Conservation (phyloP, 2,888 invertebrate species). For the Apotomis capreana region DNA sequence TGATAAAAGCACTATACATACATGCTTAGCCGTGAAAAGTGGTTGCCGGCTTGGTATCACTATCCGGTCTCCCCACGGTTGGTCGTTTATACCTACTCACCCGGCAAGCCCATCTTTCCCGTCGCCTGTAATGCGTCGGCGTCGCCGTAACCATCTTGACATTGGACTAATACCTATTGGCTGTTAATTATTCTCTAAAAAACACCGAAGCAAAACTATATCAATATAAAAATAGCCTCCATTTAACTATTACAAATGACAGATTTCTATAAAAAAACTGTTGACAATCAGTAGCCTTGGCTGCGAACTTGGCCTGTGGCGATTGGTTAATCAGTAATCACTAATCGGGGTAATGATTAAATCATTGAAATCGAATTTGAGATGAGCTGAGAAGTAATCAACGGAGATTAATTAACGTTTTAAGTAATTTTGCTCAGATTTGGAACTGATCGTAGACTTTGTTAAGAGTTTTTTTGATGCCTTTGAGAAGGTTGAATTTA, state of each 20-base stretch:
- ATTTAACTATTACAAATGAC: constrained; percentile 20
- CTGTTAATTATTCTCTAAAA: neutral
- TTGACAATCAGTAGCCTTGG: constrained; percentile 65
- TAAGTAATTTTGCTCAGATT: constrained; percentile 4
- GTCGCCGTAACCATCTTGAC: too few relatives aligned
- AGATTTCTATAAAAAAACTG: constrained; percentile 47
- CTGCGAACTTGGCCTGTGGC: constrained; percentile 69
- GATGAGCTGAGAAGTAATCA: constrained; percentile 23
- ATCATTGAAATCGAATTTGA: constrained; percentile 21
- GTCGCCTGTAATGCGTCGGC: too few relatives aligned
- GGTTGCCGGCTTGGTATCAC: too few relatives aligned
- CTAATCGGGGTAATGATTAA: constrained; percentile 32
- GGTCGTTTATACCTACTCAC: too few relatives aligned
- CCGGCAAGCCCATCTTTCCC: too few relatives aligned
- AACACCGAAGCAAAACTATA: constrained; percentile 12
- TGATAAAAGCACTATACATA: too few relatives aligned
- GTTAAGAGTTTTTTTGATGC: constrained; percentile 36
- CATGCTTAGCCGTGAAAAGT: too few relatives aligned
- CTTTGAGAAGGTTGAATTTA: too few relatives aligned
- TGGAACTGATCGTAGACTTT: constrained; percentile 5
- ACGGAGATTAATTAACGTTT: constrained; percentile 16
- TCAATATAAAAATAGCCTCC: constrained; percentile 17
- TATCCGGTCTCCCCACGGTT: too few relatives aligned
- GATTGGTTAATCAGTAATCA: constrained; percentile 48
- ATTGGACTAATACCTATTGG: too few relatives aligned